These are phyloP conservation scores for Thalassoma bifasciatum DNA, from an alignment of 2,113 vertebrate genomes.

Conservation along the genomic window DNA sequence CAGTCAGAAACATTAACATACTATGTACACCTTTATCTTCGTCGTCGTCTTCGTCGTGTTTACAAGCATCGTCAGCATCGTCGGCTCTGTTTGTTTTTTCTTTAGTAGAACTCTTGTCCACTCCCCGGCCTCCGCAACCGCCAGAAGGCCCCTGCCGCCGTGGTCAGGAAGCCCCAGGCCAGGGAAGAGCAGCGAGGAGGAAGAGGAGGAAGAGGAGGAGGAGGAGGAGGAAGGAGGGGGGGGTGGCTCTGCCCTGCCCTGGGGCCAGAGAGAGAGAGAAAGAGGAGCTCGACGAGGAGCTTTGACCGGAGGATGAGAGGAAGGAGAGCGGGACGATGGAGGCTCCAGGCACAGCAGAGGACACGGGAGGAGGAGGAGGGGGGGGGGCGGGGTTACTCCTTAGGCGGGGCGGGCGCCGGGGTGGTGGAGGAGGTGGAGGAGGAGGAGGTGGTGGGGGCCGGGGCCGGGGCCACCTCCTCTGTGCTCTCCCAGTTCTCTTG, in stretches of 20 bases:
- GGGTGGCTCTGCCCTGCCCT: slow-evolving; percentile 89
- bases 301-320: slow-evolving; percentile 70
- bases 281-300: slow-evolving; percentile 85
- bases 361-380: too few relatives aligned
- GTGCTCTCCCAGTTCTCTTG: too few relatives aligned
- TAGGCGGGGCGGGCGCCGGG: slow-evolving; percentile 86
- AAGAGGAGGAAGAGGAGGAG: slow-evolving; percentile 81
- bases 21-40: slow-evolving; percentile 99
- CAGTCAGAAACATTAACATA: slow-evolving; percentile 99
- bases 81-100: slow-evolving; percentile 83
- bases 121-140: slow-evolving; percentile 95
- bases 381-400: slow-evolving; percentile 90
- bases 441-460: background rate
- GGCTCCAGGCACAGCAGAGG: slow-evolving; percentile 82
- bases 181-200: slow-evolving; percentile 53
- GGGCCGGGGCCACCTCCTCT: slow-evolving; percentile 74
- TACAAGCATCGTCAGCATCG: slow-evolving; percentile 92
- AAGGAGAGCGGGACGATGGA: slow-evolving; percentile 79
- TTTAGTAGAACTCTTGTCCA: slow-evolving; percentile 94
- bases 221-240: slow-evolving; percentile 76
- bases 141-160: slow-evolving; percentile 90
- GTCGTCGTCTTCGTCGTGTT: slow-evolving; percentile 95
- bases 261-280: slow-evolving; percentile 59
- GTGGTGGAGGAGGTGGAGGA: slow-evolving; percentile 86
- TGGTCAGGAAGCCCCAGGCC: slow-evolving; percentile 83